phyloP scores from a whole-genome alignment of 1,140 invertebrate genomes.

The Drosophila micromelanica region DNA sequence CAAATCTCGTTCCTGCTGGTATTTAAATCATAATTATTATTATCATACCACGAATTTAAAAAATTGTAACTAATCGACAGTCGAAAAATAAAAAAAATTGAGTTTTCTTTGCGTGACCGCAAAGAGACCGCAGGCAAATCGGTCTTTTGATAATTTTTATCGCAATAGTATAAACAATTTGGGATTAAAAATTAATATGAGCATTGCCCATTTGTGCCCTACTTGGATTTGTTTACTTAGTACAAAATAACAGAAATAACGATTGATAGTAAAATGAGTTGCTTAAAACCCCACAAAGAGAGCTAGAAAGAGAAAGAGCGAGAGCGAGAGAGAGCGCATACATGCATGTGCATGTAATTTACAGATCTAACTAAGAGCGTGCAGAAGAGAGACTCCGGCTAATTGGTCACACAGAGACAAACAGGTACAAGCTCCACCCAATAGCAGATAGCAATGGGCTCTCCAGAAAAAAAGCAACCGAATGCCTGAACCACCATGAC shows the following conservation, averaged over 20 bases:
- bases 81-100: neutral
- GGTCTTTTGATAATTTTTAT: conserved; percentile 35
- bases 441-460: conserved; percentile 24
- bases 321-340: neutral
- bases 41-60: neutral
- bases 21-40: conserved; percentile 18
- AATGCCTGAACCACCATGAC: conserved; percentile 43
- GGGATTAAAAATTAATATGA: conserved; percentile 10
- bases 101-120: conserved; percentile 1
- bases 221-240: conserved; percentile 39
- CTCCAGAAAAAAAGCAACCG: conserved; percentile 17
- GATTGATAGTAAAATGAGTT: conserved; percentile 8
- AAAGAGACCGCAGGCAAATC: conserved; percentile 36
- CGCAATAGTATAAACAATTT: conserved; percentile 16
- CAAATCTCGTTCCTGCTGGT: conserved; percentile 7
- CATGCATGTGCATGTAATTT: neutral
- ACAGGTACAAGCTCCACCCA: conserved; percentile 42
- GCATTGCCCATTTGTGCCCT: neutral
- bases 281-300: neutral
- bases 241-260: conserved; percentile 25
- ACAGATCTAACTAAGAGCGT: conserved; percentile 16
- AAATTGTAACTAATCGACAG: neutral
- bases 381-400: conserved; percentile 11
- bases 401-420: conserved; percentile 21
- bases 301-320: neutral